Evolutionary conservation across 2,888 invertebrate genomes (phyloP).

Genomic region (Ectropis crepuscularia): DNA sequence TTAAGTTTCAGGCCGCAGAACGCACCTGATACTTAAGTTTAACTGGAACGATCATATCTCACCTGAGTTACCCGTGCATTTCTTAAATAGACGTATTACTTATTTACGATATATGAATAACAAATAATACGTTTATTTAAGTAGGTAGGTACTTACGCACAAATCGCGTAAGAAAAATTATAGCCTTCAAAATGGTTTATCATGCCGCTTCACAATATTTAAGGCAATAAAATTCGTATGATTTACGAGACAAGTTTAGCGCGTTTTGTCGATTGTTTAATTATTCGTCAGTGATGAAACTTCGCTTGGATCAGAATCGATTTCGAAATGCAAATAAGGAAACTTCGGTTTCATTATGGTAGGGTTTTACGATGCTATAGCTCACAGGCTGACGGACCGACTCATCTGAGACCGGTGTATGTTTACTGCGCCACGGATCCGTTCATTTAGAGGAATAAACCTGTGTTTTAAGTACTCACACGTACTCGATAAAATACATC

Average conservation of each 20-base stretch:
- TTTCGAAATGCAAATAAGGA: constrained; percentile 59
- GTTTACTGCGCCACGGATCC: constrained; percentile 28
- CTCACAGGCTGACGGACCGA: constrained; percentile 26
- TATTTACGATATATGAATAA: too few species aligned
- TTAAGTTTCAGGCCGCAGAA: too few species aligned
- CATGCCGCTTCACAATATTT: constrained; percentile 38
- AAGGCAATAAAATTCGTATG: constrained; percentile 52
- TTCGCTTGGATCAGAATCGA: constrained; percentile 51
- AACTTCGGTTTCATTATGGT: constrained; percentile 46
- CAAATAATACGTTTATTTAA: background rate
- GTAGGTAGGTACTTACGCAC: background rate
- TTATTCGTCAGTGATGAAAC: constrained; percentile 59
- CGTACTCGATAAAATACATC: too few species aligned
- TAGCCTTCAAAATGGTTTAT: background rate
- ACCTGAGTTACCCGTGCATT: too few species aligned
- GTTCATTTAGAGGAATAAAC: constrained; percentile 21
- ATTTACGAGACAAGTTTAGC: constrained; percentile 65
- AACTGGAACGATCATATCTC: too few species aligned
- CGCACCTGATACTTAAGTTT: too few species aligned
- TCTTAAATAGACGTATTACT: too few species aligned
- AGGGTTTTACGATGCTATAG: constrained; percentile 36
- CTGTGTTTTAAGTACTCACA: background rate
- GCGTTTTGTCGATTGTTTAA: constrained; percentile 65
- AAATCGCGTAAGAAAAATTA: constrained; percentile 34
- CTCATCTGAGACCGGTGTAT: constrained; percentile 24